Evolutionary conservation across 2,797 vertebrate species (phyloP).

Genomic region (Microtus obscurus): DNA sequence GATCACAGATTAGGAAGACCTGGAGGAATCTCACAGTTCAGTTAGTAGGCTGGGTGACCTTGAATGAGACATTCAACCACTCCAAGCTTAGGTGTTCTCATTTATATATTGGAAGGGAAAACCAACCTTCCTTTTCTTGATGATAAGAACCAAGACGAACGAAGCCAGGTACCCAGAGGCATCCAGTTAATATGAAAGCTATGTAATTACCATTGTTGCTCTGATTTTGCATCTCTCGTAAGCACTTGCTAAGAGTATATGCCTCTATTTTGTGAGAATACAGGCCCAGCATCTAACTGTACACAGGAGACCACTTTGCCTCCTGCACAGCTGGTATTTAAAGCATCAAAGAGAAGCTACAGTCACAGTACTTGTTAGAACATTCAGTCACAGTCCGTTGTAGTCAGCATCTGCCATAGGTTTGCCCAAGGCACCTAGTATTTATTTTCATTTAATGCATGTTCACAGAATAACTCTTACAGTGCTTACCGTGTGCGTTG

Average conservation of each 20-base stretch:
- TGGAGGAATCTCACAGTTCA: not conserved
- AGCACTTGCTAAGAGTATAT: not conserved
- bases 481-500: not conserved
- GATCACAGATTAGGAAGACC: not conserved
- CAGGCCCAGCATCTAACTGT: slow-evolving; percentile 41
- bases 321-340: slow-evolving; percentile 57
- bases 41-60: not conserved
- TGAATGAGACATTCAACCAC: not conserved
- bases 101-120: not conserved
- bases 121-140: not conserved
- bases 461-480: not conserved
- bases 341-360: slow-evolving; percentile 54
- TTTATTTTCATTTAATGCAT: slow-evolving; percentile 47
- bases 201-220: not conserved
- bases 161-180: not conserved
- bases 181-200: not conserved
- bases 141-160: not conserved
- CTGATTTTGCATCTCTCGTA: not conserved
- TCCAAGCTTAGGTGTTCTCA: slow-evolving; percentile 10
- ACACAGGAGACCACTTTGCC: slow-evolving; percentile 53
- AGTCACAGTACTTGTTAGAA: slow-evolving; percentile 59
- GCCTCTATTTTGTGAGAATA: slow-evolving; percentile 43
- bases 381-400: slow-evolving; percentile 47
- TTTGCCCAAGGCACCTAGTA: slow-evolving; percentile 23
- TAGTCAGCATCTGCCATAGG: slow-evolving; percentile 43